phyloP scores from a whole-genome alignment of 2,113 vertebrate genomes.

The Paramisgurnus dabryanus region DNA sequence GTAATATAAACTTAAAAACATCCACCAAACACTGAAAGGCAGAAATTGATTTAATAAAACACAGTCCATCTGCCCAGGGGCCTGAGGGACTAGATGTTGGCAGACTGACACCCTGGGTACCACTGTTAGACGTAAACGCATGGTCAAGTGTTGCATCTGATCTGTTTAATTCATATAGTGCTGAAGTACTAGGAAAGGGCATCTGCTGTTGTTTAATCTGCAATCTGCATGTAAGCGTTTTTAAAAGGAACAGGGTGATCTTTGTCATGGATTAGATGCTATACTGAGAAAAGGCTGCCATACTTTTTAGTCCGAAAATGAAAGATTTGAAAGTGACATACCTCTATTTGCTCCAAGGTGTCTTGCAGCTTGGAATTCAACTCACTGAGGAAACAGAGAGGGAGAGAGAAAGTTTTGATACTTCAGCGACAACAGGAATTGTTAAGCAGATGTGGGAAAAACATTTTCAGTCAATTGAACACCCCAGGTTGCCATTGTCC shows the following conservation, averaged over 20 bases:
- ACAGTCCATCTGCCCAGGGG: constrained; percentile 31
- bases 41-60: constrained; percentile 27
- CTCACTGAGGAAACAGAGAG: constrained; percentile 75
- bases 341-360: constrained; percentile 98
- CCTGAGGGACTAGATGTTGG: constrained; percentile 2
- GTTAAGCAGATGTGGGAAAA: background rate
- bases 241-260: constrained; percentile 18
- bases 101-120: background rate
- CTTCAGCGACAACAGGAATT: background rate
- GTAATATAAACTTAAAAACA: background rate
- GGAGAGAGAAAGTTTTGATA: constrained; percentile 25
- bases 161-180: constrained; percentile 31
- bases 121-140: constrained; percentile 10
- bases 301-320: background rate
- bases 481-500: background rate
- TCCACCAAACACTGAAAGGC: constrained; percentile 24
- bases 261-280: background rate
- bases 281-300: background rate
- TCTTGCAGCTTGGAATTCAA: constrained; percentile 98
- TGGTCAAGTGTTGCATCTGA: constrained; percentile 11
- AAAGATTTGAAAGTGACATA: constrained; percentile 64
- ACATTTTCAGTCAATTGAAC: constrained; percentile 24
- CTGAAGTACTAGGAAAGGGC: constrained; percentile 4
- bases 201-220: constrained; percentile 27
- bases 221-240: background rate